Evolutionary conservation across 2,797 vertebrate species (phyloP), one percentile per base, ranked within the genome.

Genomic region (Macropus fuliginosus): DNA sequence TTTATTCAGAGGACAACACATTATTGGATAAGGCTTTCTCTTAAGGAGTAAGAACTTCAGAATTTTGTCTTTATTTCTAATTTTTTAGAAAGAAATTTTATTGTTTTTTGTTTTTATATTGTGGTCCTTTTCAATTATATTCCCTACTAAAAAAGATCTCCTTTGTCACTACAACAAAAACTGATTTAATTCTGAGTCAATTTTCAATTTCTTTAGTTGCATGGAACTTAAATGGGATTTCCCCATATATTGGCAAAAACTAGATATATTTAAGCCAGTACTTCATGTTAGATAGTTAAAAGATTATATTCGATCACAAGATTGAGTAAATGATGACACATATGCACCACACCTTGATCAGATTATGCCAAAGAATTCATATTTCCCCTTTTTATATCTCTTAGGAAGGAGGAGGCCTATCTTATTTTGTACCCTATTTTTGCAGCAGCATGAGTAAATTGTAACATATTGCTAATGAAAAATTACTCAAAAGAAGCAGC

Each of bases 1-100:
- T 74, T 94, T 74, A 56, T 93, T 92, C 4, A 81, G 0, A 56
- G 21, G n/a, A 91, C 94, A 93, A 94, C 74, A 89, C 87, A 95
- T 91, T 93, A 14, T 24, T 92, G 46, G 16, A 93, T 34, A 74
- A 46, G 18, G 18, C 40, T 81, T 66, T 34, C 74, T 81, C 8
- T 46, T 87, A 87, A 27, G 74, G 40, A 46, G 9, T 87, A 27
- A 27, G 24, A 87, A 50, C 8, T 18, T 40, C 5, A 18, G 5
- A 3, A 12, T 34, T 62, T 34, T 62, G 16, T n/a, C 34, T 46
- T 27, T 87, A 87, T 50, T 87, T 87, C 27, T 87, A 50, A 87
- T 46, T 46, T 12, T 87, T 50, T 87, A 50, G 40, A 87, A 87
- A 66, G 12, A n/a, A 50, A 10, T 11, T 81, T 50, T 87, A 46